Conservation (phyloP, 1,140 invertebrate genomes). For the Branchinecta lindahli region DNA sequence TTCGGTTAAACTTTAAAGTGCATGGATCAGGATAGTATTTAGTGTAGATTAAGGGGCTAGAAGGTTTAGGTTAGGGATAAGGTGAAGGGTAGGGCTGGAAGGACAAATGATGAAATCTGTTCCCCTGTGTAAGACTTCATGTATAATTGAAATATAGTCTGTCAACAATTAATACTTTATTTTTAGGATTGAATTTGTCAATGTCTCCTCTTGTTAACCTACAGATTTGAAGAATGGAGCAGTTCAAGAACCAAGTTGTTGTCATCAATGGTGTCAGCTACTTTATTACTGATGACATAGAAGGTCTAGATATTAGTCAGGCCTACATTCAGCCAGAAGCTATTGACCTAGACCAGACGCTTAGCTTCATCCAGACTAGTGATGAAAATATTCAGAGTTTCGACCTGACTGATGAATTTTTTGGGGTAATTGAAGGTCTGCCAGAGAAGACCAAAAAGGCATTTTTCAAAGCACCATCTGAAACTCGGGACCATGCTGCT, state of each 20-base stretch:
- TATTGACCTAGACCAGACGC: not conserved
- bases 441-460: not conserved
- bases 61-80: too few species aligned
- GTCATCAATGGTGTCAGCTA: not conserved
- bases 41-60: too few species aligned
- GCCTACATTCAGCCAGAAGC: not conserved
- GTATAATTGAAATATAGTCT: too few species aligned
- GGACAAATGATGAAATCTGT: too few species aligned
- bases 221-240: not conserved
- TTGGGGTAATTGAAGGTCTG: not conserved
- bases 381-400: not conserved
- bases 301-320: not conserved
- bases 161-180: too few species aligned
- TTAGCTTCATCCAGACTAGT: not conserved
- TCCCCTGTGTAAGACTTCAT: too few species aligned
- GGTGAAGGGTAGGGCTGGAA: too few species aligned
- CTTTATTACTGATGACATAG: slow-evolving; percentile 4
- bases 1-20: too few species aligned
- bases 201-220: too few species aligned
- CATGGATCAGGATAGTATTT: too few species aligned
- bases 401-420: not conserved
- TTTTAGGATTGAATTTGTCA: too few species aligned
- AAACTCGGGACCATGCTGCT: not conserved
- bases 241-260: slow-evolving; percentile 8
- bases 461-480: not conserved